Percentiles rank a stretch among this genome's conserved stretches.
These are phyloP conservation scores for Hoplostethus atlanticus DNA, from an alignment of 2,797 vertebrate genomes.

Conservation along the genomic window DNA sequence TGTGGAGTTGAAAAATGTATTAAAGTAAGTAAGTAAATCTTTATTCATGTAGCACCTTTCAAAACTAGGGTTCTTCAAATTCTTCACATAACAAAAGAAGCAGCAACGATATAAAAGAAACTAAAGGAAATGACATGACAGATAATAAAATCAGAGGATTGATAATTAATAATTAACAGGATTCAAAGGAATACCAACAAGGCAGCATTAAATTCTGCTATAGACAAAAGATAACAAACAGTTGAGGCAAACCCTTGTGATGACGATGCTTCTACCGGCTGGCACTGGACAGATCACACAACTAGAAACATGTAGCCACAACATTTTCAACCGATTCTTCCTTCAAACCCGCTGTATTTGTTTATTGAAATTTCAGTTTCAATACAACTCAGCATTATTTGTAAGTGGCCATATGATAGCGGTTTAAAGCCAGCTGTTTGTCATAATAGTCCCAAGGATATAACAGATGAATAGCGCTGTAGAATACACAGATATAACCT, in stretches of 20 bases:
- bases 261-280: constrained; percentile 2
- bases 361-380: constrained; percentile 42
- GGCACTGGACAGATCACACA: background rate
- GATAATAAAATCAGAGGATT: too few species aligned
- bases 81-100: too few species aligned
- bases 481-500: constrained; percentile 34
- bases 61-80: too few species aligned
- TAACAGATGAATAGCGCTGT: constrained; percentile 26
- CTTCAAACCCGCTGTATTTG: background rate
- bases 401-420: constrained; percentile 45
- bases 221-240: constrained; percentile 39
- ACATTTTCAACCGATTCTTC: constrained; percentile 15
- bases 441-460: constrained; percentile 34
- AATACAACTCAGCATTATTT: constrained; percentile 38
- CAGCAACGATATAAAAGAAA: too few species aligned
- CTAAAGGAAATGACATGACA: too few species aligned
- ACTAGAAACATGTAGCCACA: constrained; percentile 13
- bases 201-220: too few species aligned
- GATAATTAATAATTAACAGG: too few species aligned
- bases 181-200: too few species aligned
- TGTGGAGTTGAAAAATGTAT: constrained; percentile 47
- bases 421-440: constrained; percentile 58
- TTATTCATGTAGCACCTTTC: too few species aligned
- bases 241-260: constrained; percentile 5
- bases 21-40: background rate